phyloP scores from a whole-genome alignment of 1,140 invertebrate species.

The Campoletis sonorensis region DNA sequence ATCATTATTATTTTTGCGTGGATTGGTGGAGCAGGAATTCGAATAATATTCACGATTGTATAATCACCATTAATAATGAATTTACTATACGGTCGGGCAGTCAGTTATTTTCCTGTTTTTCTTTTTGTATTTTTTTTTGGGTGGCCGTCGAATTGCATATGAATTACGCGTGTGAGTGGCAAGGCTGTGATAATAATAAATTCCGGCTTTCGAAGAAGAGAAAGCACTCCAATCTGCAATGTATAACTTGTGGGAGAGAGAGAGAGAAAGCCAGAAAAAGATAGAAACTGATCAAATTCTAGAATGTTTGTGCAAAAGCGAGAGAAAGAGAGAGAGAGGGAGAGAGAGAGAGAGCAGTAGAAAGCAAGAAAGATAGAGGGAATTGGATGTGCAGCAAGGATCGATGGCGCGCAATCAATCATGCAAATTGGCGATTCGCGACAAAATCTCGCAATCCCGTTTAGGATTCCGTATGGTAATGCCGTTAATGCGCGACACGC shows the following conservation, averaged over 20 bases:
- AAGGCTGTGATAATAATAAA: slow-evolving; percentile 39
- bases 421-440: slow-evolving; percentile 69
- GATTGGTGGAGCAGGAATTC: background rate
- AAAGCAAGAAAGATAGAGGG: too few species aligned
- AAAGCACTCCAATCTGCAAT: slow-evolving; percentile 3
- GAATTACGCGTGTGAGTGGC: slow-evolving; percentile 12
- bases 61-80: slow-evolving; percentile 9
- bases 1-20: too few species aligned
- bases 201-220: background rate
- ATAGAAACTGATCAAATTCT: background rate
- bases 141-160: slow-evolving; percentile 16
- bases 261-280: background rate
- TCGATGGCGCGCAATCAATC: slow-evolving; percentile 68
- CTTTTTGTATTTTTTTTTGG: too few species aligned
- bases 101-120: slow-evolving; percentile 18
- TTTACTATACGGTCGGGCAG: slow-evolving; percentile 15
- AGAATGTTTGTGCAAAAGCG: too few species aligned
- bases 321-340: background rate
- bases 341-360: background rate
- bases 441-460: slow-evolving; percentile 69
- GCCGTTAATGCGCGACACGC: slow-evolving; percentile 67
- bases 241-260: background rate
- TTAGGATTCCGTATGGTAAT: slow-evolving; percentile 70
- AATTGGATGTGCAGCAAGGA: slow-evolving; percentile 36
- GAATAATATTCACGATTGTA: slow-evolving; percentile 3